Base-by-base conservation (phyloP, 92 coral and sea anemone species). In the Porites cylindrica region DNA sequence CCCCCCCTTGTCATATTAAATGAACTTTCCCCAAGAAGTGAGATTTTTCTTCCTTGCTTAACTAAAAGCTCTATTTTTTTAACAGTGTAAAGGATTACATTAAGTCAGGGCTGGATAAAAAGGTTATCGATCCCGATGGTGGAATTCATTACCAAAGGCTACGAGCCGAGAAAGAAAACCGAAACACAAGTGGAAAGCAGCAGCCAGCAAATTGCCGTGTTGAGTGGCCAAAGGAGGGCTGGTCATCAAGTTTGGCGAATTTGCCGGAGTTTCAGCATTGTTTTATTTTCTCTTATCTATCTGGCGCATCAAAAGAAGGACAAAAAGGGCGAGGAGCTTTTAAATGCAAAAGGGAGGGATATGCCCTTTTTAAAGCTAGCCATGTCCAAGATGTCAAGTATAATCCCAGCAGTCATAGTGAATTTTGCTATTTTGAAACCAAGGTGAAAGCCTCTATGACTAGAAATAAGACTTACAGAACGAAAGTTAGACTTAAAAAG, bases 191-290 rank as follows among this genome's bases (percentile, higher is more conserved):
- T 5, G 8, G 8, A 53, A 61, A 52, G 24, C 58, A 16, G 65
- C 58, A 29, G 9, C 38, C 63, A 7, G 66, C 32, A 74, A 62
- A 6, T 51, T 20, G 51, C n/a, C 70, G 54, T 32, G 67, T 87
- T n/a, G 87, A 81, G 63, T 88, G 91, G 91, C 91, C 91, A 2
- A 90, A 66, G 16, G 93, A 85, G 53, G 93, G 93, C 21, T 90
- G 93, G 89, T 84, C 85, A 16, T 52, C 9, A 4, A 47, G 72
- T 60, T 75, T 80, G 74, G 54, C 60, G 65, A 32, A 82, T 88
- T 16, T 88, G 91, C 67, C 87, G 94, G 66, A 53, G 62, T 75
- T 75, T 60, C 29, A 75, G 80, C 80, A 51, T 60, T 75, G 63
- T 23, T 75, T 18, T 10, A 53, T 75, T 47, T 75, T 75, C 66